Conservation (phyloP, 2,113 vertebrate genomes). For the Micronisus gabar region DNA sequence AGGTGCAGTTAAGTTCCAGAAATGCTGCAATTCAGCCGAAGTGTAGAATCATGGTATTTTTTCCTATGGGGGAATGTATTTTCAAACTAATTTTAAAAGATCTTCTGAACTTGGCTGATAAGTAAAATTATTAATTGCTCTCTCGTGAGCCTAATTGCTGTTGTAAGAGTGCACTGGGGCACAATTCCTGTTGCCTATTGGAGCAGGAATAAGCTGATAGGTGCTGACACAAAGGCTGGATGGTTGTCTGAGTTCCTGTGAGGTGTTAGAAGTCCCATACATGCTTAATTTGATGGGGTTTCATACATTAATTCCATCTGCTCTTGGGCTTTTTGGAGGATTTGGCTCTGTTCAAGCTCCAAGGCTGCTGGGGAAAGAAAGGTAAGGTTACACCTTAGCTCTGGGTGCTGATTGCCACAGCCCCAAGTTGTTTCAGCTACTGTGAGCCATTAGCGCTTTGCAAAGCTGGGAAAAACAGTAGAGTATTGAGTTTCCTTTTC, state of each 20-base stretch:
- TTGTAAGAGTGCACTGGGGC: background rate
- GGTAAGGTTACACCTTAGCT: background rate
- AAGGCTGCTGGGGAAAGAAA: background rate
- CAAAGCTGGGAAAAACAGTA: background rate
- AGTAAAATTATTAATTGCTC: constrained; percentile 49
- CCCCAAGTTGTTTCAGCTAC: background rate
- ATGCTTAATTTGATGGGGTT: background rate
- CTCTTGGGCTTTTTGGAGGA: background rate
- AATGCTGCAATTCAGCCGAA: background rate
- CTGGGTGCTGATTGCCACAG: background rate
- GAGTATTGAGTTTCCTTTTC: background rate
- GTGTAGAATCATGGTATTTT: constrained; percentile 1
- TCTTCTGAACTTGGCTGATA: constrained; percentile 47
- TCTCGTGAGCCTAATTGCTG: constrained; percentile 47
- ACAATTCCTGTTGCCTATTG: background rate
- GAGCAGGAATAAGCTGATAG: background rate
- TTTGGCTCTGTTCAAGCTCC: background rate
- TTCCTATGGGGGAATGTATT: constrained; percentile 33
- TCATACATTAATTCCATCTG: background rate
- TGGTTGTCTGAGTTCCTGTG: background rate
- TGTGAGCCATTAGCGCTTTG: background rate
- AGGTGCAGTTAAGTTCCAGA: constrained; percentile 5
- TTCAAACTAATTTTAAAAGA: constrained; percentile 32
- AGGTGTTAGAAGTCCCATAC: background rate
- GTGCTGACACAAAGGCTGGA: background rate